phyloP scores from a whole-genome alignment of 2,797 vertebrate genomes.

The Perodicticus potto region DNA sequence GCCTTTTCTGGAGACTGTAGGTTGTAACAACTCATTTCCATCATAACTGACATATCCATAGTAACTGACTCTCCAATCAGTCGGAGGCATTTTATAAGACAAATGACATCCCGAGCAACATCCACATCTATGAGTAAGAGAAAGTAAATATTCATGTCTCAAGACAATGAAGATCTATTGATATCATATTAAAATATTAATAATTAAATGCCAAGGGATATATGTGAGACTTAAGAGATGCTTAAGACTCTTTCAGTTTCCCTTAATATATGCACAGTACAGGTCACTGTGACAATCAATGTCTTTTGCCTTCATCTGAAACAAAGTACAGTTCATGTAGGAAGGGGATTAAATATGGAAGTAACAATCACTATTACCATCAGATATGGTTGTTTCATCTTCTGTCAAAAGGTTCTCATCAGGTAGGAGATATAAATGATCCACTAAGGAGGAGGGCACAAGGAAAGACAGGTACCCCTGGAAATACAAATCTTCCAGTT shows the following conservation, averaged over 20 bases:
- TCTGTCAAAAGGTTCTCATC: constrained; percentile 93
- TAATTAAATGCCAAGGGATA: not conserved
- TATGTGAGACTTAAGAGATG: not conserved
- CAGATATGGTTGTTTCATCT: constrained; percentile 93
- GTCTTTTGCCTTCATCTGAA: not conserved
- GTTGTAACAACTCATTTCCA: constrained; percentile 95
- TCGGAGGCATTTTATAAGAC: constrained; percentile 95
- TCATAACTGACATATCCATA: constrained; percentile 93
- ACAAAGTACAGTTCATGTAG: not conserved
- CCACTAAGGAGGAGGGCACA: constrained; percentile 94
- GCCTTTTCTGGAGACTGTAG: constrained; percentile 94
- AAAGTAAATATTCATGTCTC: constrained; percentile 58
- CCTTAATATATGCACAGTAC: not conserved
- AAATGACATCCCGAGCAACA: constrained; percentile 92
- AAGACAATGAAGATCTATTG: not conserved
- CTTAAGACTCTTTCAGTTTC: not conserved
- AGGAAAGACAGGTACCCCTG: constrained; percentile 96
- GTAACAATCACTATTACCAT: constrained; percentile 88
- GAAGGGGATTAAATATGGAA: not conserved
- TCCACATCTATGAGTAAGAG: constrained; percentile 90
- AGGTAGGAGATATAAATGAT: constrained; percentile 95
- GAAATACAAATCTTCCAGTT: constrained; percentile 48
- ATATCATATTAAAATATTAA: not conserved
- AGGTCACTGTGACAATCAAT: not conserved
- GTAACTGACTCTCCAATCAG: constrained; percentile 93